A percentile compares a stretch with the other conserved stretches of the same genome.
phyloP scores from a whole-genome alignment of 35 echinoderm and acorn worm genomes.

The Eucidaris tribuloides region DNA sequence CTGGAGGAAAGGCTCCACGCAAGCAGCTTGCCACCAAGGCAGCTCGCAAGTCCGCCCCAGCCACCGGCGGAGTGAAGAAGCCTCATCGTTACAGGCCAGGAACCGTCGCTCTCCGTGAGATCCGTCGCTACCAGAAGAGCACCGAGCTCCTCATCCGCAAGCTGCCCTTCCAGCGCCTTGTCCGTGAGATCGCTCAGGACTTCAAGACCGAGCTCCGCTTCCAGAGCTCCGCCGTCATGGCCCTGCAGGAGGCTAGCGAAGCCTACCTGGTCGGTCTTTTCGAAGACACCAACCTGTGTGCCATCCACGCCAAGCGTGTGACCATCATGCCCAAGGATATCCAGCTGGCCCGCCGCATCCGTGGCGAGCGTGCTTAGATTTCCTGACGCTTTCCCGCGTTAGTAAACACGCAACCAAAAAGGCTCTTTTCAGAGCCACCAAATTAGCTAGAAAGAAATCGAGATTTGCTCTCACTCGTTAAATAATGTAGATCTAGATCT shows the following conservation, averaged over 20 bases:
- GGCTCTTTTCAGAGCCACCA: constrained; percentile 31
- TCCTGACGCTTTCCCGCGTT: neutral
- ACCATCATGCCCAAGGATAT: constrained; percentile 99
- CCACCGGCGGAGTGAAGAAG: constrained; percentile 94
- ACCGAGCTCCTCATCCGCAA: constrained; percentile 87
- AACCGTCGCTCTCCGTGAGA: constrained; percentile 90
- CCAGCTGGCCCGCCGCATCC: constrained; percentile 69
- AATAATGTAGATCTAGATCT: no score
- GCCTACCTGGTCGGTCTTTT: constrained; percentile 95
- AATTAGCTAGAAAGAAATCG: neutral
- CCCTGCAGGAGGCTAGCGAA: constrained; percentile 89
- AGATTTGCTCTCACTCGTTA: no score
- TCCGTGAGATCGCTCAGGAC: constrained; percentile 94
- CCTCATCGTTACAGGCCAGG: constrained; percentile 92
- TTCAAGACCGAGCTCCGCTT: constrained; percentile 98
- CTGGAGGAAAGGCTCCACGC: constrained; percentile 74
- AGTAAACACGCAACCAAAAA: neutral
- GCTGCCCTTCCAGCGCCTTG: constrained; percentile 91
- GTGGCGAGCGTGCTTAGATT: constrained; percentile 72
- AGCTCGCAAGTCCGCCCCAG: constrained; percentile 84
- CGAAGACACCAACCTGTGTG: constrained; percentile 97
- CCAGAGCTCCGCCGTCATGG: constrained; percentile 86
- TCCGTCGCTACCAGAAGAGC: constrained; percentile 92
- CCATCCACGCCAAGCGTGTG: constrained; percentile 95
- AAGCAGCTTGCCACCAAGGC: constrained; percentile 95